phyloP scores from a whole-genome alignment of 2,113 vertebrate genomes.

The Ailuropoda melanoleuca region DNA sequence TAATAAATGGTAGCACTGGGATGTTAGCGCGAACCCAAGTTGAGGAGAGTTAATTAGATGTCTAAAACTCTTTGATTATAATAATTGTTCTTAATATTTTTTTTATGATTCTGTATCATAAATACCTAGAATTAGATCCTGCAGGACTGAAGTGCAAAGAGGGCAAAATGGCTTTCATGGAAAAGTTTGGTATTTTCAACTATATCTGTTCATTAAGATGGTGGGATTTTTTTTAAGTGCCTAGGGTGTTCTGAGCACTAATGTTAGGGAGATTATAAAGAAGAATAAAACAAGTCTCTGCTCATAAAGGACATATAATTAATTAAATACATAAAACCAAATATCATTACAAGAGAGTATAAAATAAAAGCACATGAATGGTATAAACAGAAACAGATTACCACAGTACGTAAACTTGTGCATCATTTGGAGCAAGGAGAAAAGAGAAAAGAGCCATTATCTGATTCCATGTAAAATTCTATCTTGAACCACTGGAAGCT shows the following conservation, averaged over 20 bases:
- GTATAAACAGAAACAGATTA: background rate
- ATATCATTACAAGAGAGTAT: slow-evolving; percentile 7
- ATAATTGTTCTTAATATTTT: slow-evolving; percentile 22
- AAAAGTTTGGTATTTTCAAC: slow-evolving; percentile 11
- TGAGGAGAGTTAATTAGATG: background rate
- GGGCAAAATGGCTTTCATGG: background rate
- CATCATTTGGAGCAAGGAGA: background rate
- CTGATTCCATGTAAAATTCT: slow-evolving; percentile 29
- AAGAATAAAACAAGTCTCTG: background rate
- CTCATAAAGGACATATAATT: background rate
- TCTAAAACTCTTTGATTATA: slow-evolving; percentile 28
- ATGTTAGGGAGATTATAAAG: background rate
- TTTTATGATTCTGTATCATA: slow-evolving; percentile 1
- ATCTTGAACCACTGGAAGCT: background rate
- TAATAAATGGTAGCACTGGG: background rate
- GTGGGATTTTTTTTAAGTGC: slow-evolving; percentile 9
- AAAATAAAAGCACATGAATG: background rate
- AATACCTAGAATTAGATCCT: background rate
- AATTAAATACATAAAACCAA: background rate
- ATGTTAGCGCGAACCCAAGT: background rate
- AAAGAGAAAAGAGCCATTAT: slow-evolving; percentile 21
- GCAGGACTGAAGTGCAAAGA: background rate
- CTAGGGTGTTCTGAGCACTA: background rate
- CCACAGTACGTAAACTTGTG: background rate
- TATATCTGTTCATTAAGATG: background rate